Evolutionary conservation across 2,113 vertebrate species (phyloP).

Genomic region (Neodon shergylaensis): DNA sequence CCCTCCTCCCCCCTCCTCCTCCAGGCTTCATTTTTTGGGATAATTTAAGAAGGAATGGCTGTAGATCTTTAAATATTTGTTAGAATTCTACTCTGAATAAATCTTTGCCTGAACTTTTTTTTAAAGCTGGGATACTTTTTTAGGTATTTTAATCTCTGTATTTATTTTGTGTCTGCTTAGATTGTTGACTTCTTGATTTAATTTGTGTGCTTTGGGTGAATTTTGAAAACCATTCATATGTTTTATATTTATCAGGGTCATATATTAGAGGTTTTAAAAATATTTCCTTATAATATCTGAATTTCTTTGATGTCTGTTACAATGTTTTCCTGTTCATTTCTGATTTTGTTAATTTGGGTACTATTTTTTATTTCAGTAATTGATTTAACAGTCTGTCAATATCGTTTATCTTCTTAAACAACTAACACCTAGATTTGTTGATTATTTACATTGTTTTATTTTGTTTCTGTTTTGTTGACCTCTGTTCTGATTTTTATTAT

Average conservation of each 20-base stretch:
- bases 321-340: neutral
- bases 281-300: neutral
- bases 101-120: neutral
- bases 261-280: neutral
- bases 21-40: neutral
- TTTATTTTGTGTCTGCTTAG: neutral
- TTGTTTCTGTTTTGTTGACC: neutral
- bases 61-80: neutral
- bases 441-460: neutral
- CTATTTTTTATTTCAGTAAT: neutral
- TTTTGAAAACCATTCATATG: neutral
- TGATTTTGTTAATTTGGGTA: neutral
- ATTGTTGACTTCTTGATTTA: neutral
- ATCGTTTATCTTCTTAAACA: neutral
- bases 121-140: neutral
- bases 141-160: neutral
- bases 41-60: neutral
- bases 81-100: neutral
- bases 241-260: neutral
- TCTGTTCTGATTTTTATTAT: neutral
- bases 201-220: neutral
- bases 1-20: neutral
- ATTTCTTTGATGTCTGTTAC: neutral
- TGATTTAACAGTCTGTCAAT: neutral
- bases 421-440: neutral